Conservation (phyloP, 2,888 invertebrate genomes). For the Cephus sareptanus region DNA sequence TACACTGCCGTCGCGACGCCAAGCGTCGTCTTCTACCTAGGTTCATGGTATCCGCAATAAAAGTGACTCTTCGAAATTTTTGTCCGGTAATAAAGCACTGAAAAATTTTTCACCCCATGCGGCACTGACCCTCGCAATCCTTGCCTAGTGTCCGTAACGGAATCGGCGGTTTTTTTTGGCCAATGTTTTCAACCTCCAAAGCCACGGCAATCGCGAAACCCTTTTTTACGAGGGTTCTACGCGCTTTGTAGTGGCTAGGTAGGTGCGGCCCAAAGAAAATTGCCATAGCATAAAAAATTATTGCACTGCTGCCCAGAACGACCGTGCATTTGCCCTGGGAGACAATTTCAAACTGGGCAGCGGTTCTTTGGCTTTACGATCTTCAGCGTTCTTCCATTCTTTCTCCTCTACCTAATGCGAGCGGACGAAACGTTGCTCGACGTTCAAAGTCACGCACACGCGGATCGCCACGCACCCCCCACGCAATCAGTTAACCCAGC, state of each 20-base stretch:
- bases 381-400: background rate
- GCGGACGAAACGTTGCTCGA: background rate
- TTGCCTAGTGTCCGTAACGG: conserved; percentile 55
- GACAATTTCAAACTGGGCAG: background rate
- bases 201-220: conserved; percentile 13
- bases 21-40: background rate
- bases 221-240: conserved; percentile 27
- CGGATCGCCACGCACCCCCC: background rate
- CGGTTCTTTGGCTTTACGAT: background rate
- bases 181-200: conserved; percentile 17
- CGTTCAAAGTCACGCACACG: background rate
- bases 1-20: background rate
- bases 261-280: conserved; percentile 21
- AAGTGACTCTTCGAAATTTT: background rate
- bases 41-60: background rate
- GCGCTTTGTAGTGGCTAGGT: background rate
- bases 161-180: conserved; percentile 48
- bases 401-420: background rate
- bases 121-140: conserved; percentile 31
- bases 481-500: background rate
- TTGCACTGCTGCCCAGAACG: conserved; percentile 11
- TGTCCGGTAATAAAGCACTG: background rate
- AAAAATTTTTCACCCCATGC: background rate
- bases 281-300: conserved; percentile 27
- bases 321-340: background rate